Evolutionary conservation across 2,888 invertebrate species (phyloP).

Genomic region (Hoplodrina ambigua): DNA sequence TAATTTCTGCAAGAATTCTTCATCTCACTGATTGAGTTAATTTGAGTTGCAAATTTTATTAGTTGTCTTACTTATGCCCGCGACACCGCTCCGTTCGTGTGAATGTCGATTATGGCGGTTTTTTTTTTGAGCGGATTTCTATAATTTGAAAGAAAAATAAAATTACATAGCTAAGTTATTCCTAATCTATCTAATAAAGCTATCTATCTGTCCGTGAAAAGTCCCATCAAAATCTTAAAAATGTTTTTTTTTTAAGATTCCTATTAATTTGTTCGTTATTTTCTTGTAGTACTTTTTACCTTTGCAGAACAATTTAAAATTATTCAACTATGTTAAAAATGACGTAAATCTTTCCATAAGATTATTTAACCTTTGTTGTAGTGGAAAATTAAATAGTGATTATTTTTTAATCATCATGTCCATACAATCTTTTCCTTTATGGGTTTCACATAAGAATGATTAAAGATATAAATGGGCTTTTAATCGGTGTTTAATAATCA

Average conservation of each 20-base stretch:
- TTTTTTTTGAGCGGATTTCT: too few relatives aligned
- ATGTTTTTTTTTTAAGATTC: too few relatives aligned
- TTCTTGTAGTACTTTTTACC: too few relatives aligned
- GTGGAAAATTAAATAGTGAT: constrained; percentile 14
- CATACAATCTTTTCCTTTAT: neutral
- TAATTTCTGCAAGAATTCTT: constrained; percentile 13
- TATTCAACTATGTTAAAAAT: neutral
- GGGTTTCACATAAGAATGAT: constrained; percentile 17
- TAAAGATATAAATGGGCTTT: constrained; percentile 12
- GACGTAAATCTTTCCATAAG: neutral
- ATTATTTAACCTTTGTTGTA: neutral
- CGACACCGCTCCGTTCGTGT: too few relatives aligned
- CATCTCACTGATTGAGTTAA: constrained; percentile 36
- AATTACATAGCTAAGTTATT: too few relatives aligned
- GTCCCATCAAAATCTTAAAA: too few relatives aligned
- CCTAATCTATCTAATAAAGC: too few relatives aligned
- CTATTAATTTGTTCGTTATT: too few relatives aligned
- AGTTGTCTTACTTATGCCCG: neutral
- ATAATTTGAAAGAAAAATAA: too few relatives aligned
- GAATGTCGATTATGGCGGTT: too few relatives aligned
- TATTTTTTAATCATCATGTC: constrained; percentile 13
- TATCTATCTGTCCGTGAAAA: too few relatives aligned
- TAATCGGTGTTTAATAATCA: constrained; percentile 29
- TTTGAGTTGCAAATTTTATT: constrained; percentile 30
- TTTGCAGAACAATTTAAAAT: neutral